Conservation (phyloP, 2,797 vertebrate species). For the Peromyscus attwateri region DNA sequence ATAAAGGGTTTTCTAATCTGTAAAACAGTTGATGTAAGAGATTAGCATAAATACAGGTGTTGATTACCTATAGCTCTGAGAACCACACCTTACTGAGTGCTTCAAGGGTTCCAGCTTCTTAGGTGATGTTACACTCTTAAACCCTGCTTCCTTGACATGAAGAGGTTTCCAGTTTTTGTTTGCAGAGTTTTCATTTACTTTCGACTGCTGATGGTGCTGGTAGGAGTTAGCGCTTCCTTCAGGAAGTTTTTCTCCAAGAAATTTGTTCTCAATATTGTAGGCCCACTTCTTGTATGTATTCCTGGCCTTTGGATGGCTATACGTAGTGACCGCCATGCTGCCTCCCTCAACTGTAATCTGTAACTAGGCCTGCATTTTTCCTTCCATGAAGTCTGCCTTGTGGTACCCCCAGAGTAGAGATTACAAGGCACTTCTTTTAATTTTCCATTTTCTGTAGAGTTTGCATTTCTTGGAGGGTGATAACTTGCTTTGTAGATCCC, state of each 20-base stretch:
- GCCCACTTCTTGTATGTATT: not conserved
- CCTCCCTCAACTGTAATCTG: conserved; percentile 23
- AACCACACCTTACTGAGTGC: not conserved
- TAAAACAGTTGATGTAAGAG: not conserved
- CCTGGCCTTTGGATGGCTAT: conserved; percentile 16
- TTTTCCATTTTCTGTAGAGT: conserved; percentile 12
- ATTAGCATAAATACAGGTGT: not conserved
- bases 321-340: conserved; percentile 18
- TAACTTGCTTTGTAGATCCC: conserved; percentile 37
- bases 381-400: not conserved
- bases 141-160: not conserved
- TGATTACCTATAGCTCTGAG: not conserved
- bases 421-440: not conserved
- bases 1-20: conserved; percentile 1
- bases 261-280: conserved; percentile 54
- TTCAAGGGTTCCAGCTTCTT: conserved; percentile 12
- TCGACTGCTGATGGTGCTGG: conserved; percentile 32
- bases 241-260: conserved; percentile 32
- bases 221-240: conserved; percentile 34
- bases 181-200: conserved; percentile 63
- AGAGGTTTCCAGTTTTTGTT: conserved; percentile 32
- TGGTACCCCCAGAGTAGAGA: not conserved
- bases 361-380: not conserved
- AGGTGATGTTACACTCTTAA: not conserved
- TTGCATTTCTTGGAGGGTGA: conserved; percentile 48